These are phyloP conservation scores for Mizuhopecten yessoensis DNA, from an alignment of 1,140 invertebrate species.

Conservation along the genomic window DNA sequence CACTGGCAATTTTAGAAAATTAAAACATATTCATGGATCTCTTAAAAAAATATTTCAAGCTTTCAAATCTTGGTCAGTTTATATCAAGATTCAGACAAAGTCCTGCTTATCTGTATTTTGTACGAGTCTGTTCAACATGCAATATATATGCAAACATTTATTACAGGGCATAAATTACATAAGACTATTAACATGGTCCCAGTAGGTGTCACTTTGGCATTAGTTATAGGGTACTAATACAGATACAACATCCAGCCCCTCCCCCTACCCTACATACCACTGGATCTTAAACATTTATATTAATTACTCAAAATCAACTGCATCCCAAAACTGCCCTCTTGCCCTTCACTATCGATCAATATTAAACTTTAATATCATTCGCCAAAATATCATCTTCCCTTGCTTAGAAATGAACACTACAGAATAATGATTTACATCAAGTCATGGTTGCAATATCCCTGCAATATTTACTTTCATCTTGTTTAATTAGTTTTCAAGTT, in stretches of 20 bases:
- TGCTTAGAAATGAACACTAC: not conserved
- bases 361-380: not conserved
- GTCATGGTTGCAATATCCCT: not conserved
- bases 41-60: conserved; percentile 29
- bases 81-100: conserved; percentile 20
- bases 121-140: conserved; percentile 11
- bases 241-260: conserved; percentile 20
- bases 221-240: not conserved
- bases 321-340: not conserved
- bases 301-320: too few relatives aligned
- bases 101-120: conserved; percentile 28
- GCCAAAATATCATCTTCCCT: not conserved
- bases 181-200: not conserved
- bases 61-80: conserved; percentile 35
- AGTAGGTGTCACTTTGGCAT: not conserved
- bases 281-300: too few relatives aligned
- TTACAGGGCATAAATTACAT: conserved; percentile 1
- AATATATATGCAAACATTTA: conserved; percentile 22
- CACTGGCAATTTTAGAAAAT: conserved; percentile 29
- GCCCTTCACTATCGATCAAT: not conserved
- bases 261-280: not conserved
- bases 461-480: not conserved
- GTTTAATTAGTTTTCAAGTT: not conserved
- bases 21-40: conserved; percentile 39
- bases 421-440: not conserved